Evolutionary conservation across 2,797 vertebrate genomes (phyloP).

Genomic region (Gymnocypris eckloni): DNA sequence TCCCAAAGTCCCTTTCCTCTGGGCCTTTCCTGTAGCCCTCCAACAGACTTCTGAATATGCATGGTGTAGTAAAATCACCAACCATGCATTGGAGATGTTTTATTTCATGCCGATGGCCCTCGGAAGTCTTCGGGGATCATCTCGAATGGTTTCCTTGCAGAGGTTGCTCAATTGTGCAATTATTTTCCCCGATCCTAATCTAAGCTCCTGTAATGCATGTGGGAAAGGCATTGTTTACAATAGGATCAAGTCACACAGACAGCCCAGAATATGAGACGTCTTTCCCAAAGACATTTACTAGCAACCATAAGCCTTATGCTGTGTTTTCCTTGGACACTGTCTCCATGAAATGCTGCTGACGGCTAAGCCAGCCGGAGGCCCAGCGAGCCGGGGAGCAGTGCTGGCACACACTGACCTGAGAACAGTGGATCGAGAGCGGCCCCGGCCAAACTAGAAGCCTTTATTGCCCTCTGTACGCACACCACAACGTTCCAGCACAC

Average conservation of each 20-base stretch:
- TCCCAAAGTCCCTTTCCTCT: conserved; percentile 6
- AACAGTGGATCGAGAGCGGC: conserved; percentile 61
- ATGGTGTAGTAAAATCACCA: background rate
- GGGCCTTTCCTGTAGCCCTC: background rate
- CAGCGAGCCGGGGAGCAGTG: conserved; percentile 56
- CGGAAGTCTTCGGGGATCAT: conserved; percentile 4
- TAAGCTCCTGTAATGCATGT: conserved; percentile 66
- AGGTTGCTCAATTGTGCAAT: conserved; percentile 56
- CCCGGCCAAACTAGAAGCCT: conserved; percentile 56
- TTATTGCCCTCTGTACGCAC: conserved; percentile 52
- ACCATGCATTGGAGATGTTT: conserved; percentile 7
- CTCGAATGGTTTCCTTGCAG: conserved; percentile 39
- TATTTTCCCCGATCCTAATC: conserved; percentile 49
- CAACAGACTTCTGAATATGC: conserved; percentile 15
- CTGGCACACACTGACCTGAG: conserved; percentile 62
- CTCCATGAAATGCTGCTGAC: conserved; percentile 65
- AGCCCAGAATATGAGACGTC: conserved; percentile 61
- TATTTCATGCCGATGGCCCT: conserved; percentile 1
- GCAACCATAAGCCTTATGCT: conserved; percentile 68
- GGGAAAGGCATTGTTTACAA: conserved; percentile 73
- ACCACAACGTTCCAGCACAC: conserved; percentile 62
- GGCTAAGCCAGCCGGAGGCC: conserved; percentile 65
- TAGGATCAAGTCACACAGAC: conserved; percentile 65
- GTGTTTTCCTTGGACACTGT: conserved; percentile 76
- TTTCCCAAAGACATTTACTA: conserved; percentile 72